A percentile compares a stretch with the other conserved stretches of the same genome.
phyloP scores from a whole-genome alignment of 2,113 vertebrate genomes.

The Sinocyclocheilus anophthalmus region DNA sequence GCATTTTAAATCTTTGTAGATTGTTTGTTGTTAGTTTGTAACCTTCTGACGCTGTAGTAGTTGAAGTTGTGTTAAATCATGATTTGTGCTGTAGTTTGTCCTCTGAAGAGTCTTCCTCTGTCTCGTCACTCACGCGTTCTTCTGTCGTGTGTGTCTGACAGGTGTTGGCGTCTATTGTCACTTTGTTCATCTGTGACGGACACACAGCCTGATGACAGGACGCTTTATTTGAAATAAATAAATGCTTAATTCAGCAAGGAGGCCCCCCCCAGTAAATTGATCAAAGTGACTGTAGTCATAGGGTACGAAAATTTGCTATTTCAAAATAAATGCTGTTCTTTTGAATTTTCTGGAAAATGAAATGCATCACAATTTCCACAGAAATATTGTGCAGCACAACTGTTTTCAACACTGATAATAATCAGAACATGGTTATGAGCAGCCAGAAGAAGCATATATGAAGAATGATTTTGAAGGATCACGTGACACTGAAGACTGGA shows the following conservation, averaged over 20 bases:
- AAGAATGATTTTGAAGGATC: neutral
- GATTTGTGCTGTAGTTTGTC: neutral
- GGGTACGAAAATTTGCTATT: neutral
- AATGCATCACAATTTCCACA: too few species aligned
- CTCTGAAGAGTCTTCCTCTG: too few species aligned
- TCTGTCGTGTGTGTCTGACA: neutral
- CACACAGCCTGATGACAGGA: too few species aligned
- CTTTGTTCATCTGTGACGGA: neutral
- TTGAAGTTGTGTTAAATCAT: neutral
- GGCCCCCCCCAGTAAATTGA: neutral
- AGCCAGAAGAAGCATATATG: neutral
- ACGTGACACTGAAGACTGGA: neutral
- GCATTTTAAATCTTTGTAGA: neutral
- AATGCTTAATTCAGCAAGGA: neutral
- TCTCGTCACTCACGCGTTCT: neutral
- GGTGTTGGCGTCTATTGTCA: neutral
- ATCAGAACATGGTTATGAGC: neutral
- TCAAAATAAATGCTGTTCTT: too few species aligned
- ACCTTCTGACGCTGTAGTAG: neutral
- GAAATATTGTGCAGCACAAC: too few species aligned
- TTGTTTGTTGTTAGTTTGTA: neutral
- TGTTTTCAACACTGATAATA: too few species aligned
- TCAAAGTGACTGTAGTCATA: too few species aligned
- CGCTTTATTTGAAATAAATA: too few species aligned
- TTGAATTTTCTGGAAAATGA: too few species aligned